Evolutionary conservation across 2,113 vertebrate genomes (phyloP).

Genomic region (Prinia subflava): DNA sequence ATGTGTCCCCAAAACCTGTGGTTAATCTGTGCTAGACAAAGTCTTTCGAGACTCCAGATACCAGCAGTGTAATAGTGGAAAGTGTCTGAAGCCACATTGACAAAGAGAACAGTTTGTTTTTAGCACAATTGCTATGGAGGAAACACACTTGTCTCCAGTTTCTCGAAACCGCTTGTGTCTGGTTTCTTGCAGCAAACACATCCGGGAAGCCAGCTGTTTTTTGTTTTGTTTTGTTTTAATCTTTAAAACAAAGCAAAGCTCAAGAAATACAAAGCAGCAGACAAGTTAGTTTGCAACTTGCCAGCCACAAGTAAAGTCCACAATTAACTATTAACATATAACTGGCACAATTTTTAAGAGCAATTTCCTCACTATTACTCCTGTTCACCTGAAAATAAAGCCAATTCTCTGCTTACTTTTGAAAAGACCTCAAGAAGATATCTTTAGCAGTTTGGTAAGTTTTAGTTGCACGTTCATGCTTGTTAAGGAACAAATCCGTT

Average conservation of each 20-base stretch:
- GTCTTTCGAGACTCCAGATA: conserved; percentile 4
- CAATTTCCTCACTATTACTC: neutral
- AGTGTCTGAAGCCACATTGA: neutral
- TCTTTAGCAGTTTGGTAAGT: neutral
- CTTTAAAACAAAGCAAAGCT: conserved; percentile 13
- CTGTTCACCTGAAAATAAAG: neutral
- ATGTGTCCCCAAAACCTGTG: neutral
- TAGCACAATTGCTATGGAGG: neutral
- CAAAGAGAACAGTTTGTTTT: conserved; percentile 26
- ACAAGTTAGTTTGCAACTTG: neutral
- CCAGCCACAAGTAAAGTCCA: neutral
- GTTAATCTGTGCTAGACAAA: neutral
- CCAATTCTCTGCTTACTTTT: neutral
- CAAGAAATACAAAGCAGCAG: neutral
- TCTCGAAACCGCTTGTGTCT: neutral
- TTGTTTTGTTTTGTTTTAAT: neutral
- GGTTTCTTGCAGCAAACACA: conserved; percentile 24
- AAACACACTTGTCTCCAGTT: conserved; percentile 30
- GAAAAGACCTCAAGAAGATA: neutral
- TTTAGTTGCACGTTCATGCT: neutral
- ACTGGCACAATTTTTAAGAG: neutral
- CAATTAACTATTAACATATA: neutral
- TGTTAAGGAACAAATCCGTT: neutral
- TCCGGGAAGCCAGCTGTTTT: neutral
- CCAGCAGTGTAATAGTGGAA: neutral